These are phyloP conservation scores for Galagoides demidoff DNA, from an alignment of 2,797 vertebrate species.

Conservation along the genomic window DNA sequence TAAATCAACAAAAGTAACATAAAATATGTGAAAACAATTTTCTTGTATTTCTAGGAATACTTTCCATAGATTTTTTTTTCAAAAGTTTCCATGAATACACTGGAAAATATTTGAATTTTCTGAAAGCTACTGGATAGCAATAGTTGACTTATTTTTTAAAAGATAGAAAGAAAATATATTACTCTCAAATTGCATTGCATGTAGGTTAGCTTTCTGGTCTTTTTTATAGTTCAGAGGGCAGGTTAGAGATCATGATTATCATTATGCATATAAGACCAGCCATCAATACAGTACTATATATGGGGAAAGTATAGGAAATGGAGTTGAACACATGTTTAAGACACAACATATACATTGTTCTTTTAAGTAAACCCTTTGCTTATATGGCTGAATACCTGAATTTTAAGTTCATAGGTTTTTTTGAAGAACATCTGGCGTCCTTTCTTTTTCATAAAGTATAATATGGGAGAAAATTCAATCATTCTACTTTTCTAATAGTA, in stretches of 20 bases:
- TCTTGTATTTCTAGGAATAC: slow-evolving; percentile 34
- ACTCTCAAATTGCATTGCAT: not conserved
- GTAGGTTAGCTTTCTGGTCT: slow-evolving; percentile 3
- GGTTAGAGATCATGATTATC: not conserved
- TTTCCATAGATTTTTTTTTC: slow-evolving; percentile 22
- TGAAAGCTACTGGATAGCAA: slow-evolving; percentile 24
- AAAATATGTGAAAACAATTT: not conserved
- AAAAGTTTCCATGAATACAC: not conserved
- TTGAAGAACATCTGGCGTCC: not conserved
- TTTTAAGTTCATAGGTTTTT: slow-evolving; percentile 44
- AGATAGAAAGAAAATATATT: not conserved
- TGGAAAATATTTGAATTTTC: not conserved
- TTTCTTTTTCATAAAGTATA: slow-evolving; percentile 17
- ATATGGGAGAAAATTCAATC: not conserved
- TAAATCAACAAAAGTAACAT: slow-evolving; percentile 14
- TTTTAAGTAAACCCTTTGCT: slow-evolving; percentile 27
- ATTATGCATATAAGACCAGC: not conserved
- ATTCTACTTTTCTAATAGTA: slow-evolving; percentile 43
- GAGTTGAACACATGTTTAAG: not conserved
- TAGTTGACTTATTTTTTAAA: slow-evolving; percentile 35
- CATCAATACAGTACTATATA: not conserved
- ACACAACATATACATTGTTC: not conserved
- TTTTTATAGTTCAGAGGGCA: not conserved
- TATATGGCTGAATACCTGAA: slow-evolving; percentile 11
- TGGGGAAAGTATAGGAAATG: not conserved